phyloP scores from a whole-genome alignment of 2,888 invertebrate genomes.

The Leptogaster cylindrica region DNA sequence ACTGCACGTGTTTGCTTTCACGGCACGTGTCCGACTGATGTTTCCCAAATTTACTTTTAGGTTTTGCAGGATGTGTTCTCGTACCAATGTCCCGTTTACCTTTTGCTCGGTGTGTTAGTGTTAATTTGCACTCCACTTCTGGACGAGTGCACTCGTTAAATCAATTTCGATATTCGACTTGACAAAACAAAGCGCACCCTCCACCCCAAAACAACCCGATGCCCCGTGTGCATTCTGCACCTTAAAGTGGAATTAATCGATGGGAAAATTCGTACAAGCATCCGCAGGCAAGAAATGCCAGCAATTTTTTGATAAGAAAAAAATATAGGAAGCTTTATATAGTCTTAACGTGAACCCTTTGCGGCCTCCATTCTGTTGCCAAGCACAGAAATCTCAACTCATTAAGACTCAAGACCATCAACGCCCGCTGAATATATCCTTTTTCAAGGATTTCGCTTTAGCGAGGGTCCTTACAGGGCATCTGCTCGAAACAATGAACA shows the following conservation, averaged over 20 bases:
- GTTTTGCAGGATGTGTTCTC: conserved; percentile 11
- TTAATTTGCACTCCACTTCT: conserved; percentile 41
- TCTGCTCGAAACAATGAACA: conserved; percentile 2
- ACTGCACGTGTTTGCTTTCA: conserved; percentile 44
- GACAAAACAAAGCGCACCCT: conserved; percentile 30
- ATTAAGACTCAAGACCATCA: conserved; percentile 11
- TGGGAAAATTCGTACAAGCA: conserved; percentile 31
- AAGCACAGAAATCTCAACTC: conserved; percentile 8
- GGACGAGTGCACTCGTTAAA: conserved; percentile 40
- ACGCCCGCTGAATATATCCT: background rate
- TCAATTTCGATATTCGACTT: conserved; percentile 36
- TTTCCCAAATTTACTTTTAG: conserved; percentile 43
- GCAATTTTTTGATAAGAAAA: background rate
- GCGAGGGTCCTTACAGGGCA: conserved; percentile 1
- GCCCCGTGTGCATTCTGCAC: conserved; percentile 12
- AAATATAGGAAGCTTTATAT: background rate
- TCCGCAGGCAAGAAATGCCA: conserved; percentile 2
- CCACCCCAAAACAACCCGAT: background rate
- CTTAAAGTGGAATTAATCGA: conserved; percentile 27
- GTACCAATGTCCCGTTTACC: background rate
- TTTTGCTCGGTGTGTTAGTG: conserved; percentile 29
- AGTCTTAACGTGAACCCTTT: background rate
- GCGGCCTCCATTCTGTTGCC: background rate
- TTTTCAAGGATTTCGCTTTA: background rate
- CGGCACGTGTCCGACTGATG: conserved; percentile 44